Conservation (phyloP, 2,888 invertebrate species). For the Xestia c-nigrum region DNA sequence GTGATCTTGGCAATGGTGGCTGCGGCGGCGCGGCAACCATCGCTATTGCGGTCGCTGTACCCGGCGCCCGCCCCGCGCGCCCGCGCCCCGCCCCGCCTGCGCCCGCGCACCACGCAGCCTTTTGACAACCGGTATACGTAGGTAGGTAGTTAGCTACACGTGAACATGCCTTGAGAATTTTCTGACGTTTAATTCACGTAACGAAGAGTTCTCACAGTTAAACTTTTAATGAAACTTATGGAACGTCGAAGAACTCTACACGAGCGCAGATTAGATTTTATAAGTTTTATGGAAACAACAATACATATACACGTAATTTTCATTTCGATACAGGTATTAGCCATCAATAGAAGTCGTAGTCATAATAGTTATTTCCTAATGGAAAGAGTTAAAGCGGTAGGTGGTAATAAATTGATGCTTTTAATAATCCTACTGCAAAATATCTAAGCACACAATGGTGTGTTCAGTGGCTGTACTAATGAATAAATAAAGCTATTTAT, state of each 20-base stretch:
- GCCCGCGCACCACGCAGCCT: conserved; percentile 75
- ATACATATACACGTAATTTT: conserved; percentile 62
- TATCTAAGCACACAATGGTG: conserved; percentile 29
- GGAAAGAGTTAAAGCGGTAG: conserved; percentile 19
- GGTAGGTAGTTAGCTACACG: conserved; percentile 77
- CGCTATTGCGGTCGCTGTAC: conserved; percentile 90
- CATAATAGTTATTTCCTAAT: conserved; percentile 45
- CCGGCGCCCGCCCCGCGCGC: conserved; percentile 72
- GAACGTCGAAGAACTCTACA: conserved; percentile 44
- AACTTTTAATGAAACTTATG: conserved; percentile 78
- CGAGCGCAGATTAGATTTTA: conserved; percentile 53
- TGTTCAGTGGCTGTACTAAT: conserved; percentile 36
- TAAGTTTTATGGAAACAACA: conserved; percentile 51
- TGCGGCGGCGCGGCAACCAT: conserved; percentile 81
- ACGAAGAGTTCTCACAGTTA: conserved; percentile 82
- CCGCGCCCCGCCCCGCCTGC: conserved; percentile 62
- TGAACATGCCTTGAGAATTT: conserved; percentile 86
- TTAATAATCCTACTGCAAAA: conserved; percentile 51
- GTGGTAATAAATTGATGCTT: conserved; percentile 41
- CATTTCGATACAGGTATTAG: conserved; percentile 63
- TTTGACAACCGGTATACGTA: conserved; percentile 88
- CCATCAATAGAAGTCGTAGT: conserved; percentile 40
- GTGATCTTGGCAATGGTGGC: conserved; percentile 92
- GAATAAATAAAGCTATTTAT: conserved; percentile 59
- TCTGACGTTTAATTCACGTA: conserved; percentile 88